Conservation (phyloP, 2,113 vertebrate genomes). For the Laticauda colubrina region DNA sequence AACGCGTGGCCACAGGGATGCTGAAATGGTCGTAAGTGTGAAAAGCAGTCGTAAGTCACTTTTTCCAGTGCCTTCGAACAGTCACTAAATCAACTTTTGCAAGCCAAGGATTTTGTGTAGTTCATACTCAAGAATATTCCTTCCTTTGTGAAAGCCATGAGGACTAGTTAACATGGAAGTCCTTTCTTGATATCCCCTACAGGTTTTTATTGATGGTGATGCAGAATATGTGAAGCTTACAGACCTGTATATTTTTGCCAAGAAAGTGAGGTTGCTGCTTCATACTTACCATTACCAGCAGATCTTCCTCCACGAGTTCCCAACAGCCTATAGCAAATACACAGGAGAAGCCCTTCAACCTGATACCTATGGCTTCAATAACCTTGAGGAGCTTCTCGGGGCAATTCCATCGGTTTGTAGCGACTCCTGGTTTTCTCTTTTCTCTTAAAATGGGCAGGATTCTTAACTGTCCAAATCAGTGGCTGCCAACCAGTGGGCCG, state of each 20-base stretch:
- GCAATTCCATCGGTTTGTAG: constrained; percentile 87
- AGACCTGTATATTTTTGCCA: constrained; percentile 89
- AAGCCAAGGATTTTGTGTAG: too few species aligned
- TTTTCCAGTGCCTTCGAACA: too few species aligned
- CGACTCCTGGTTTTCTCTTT: not conserved
- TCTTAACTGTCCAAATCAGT: not conserved
- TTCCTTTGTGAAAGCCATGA: not conserved
- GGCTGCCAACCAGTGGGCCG: too few species aligned
- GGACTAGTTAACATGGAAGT: too few species aligned
- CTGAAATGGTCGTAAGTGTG: too few species aligned
- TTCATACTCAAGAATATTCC: not conserved
- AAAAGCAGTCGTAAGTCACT: too few species aligned
- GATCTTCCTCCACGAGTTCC: constrained; percentile 93
- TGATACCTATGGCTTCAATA: constrained; percentile 81
- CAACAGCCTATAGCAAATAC: constrained; percentile 86
- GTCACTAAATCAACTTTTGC: too few species aligned
- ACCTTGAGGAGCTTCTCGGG: constrained; percentile 85
- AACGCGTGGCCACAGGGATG: too few species aligned
- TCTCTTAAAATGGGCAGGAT: not conserved
- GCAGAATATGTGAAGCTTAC: constrained; percentile 88
- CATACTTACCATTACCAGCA: constrained; percentile 98
- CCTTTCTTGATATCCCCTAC: not conserved
- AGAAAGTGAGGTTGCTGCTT: constrained; percentile 85
- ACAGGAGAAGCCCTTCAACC: constrained; percentile 82
- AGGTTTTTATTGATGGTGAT: constrained; percentile 77